Percentiles rank a stretch among this genome's conserved stretches.
phyloP scores from a whole-genome alignment of 1,140 invertebrate genomes.

The Rhagoletis zephyria region DNA sequence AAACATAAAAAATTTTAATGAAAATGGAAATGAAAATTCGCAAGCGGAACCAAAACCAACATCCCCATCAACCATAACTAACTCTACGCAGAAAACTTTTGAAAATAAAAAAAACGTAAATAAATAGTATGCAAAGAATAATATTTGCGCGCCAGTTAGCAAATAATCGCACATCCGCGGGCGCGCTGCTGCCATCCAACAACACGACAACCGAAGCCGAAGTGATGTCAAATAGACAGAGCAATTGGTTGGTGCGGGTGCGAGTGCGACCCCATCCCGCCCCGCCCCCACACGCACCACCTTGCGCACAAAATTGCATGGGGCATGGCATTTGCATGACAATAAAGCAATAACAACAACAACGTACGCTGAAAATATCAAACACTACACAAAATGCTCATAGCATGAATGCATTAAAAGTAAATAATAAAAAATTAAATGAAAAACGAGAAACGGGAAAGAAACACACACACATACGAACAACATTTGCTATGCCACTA shows the following conservation, averaged over 20 bases:
- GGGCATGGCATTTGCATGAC: not conserved
- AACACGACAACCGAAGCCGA: not conserved
- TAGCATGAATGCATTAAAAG: not conserved
- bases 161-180: not conserved
- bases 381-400: not conserved
- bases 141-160: constrained; percentile 35
- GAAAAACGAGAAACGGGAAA: not conserved
- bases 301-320: too few relatives aligned
- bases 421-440: not conserved
- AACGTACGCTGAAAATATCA: not conserved
- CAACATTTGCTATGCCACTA: not conserved
- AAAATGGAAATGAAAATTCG: not conserved
- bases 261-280: not conserved
- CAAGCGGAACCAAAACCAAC: not conserved
- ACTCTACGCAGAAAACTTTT: too few relatives aligned
- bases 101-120: not conserved
- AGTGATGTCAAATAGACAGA: not conserved
- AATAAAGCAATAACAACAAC: constrained; percentile 18
- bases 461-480: not conserved
- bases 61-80: too few relatives aligned
- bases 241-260: constrained; percentile 5
- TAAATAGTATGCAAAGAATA: not conserved
- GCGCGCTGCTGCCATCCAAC: not conserved
- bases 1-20: not conserved
- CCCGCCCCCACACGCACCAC: not conserved